Evolutionary conservation across 2,888 invertebrate genomes (phyloP).

Genomic region (Ophion costatus): DNA sequence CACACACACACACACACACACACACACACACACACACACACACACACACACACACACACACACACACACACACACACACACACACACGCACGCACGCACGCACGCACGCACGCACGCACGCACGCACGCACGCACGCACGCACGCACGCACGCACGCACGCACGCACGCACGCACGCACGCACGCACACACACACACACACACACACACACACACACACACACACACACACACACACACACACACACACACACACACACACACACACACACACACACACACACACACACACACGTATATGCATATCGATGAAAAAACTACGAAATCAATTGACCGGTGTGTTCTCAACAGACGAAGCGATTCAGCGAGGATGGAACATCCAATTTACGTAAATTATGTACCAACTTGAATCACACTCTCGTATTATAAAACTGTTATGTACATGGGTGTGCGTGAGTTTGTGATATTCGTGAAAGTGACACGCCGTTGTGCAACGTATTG

Average conservation of each 20-base stretch:
- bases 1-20: not conserved
- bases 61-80: not conserved
- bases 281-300: not conserved
- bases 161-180: not conserved
- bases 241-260: not conserved
- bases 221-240: not conserved
- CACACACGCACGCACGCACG: not conserved
- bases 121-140: not conserved
- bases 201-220: not conserved
- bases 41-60: not conserved
- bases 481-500: conserved; percentile 60
- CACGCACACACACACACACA: not conserved
- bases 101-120: too few species aligned
- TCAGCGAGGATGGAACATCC: conserved; percentile 36
- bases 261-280: conserved; percentile 1
- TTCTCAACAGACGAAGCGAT: conserved; percentile 10
- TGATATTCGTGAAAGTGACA: conserved; percentile 64
- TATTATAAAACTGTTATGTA: conserved; percentile 20
- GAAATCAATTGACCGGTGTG: conserved; percentile 32
- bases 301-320: conserved; percentile 2
- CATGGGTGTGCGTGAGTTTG: not conserved
- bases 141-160: not conserved
- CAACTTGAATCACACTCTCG: conserved; percentile 28
- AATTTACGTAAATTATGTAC: conserved; percentile 38
- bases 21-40: not conserved